phyloP scores from a whole-genome alignment of 1,140 invertebrate genomes.

The Oedothorax gibbosus region DNA sequence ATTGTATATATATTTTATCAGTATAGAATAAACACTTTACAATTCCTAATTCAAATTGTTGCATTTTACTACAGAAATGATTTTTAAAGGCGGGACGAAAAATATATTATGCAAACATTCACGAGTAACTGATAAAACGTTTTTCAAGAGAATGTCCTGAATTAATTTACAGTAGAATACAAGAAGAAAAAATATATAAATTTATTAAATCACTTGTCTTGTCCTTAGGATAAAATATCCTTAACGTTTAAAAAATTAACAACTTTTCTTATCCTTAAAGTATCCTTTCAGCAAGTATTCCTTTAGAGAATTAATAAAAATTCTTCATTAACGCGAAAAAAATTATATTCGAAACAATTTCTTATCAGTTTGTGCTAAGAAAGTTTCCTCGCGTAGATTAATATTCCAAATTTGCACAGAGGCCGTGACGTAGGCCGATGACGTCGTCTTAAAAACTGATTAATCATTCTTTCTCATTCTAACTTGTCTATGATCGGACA shows the following conservation, averaged over 20 bases:
- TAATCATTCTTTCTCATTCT: slow-evolving; percentile 30
- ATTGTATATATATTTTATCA: no score
- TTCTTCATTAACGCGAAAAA: slow-evolving; percentile 9
- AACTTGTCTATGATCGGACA: slow-evolving; percentile 23
- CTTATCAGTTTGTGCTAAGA: slow-evolving; percentile 14
- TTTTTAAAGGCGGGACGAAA: no score
- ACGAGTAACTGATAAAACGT: no score
- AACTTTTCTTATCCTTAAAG: not conserved
- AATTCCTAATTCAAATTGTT: no score
- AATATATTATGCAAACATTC: no score
- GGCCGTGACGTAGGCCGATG: not conserved
- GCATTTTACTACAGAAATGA: no score
- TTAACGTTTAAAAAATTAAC: not conserved
- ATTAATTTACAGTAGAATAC: no score
- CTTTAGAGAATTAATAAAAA: slow-evolving; percentile 18
- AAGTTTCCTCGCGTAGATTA: slow-evolving; percentile 17
- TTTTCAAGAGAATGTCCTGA: no score
- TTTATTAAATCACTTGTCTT: no score
- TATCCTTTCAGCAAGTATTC: not conserved
- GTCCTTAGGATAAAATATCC: no score
- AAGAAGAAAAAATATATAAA: no score
- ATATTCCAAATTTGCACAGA: slow-evolving; percentile 16
- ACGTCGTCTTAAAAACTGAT: slow-evolving; percentile 34
- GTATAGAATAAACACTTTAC: no score
- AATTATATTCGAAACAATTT: slow-evolving; percentile 1